Conservation (phyloP, 2,797 vertebrate species). For the Pangasius djambal region DNA sequence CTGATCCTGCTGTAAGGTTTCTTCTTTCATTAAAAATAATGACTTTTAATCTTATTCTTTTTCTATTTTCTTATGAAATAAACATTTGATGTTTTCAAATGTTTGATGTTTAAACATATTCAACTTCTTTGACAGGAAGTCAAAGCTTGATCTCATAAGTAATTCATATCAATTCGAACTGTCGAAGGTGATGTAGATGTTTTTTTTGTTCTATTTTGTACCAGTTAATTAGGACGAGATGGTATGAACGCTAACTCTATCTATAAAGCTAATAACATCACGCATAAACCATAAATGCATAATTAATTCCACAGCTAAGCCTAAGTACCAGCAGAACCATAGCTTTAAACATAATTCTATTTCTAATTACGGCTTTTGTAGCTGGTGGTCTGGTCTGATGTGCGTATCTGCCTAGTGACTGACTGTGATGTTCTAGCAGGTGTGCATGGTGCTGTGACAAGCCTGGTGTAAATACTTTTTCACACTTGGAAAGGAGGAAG, state of each 20-base stretch:
- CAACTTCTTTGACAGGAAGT: background rate
- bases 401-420: background rate
- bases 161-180: too few relatives aligned
- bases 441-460: background rate
- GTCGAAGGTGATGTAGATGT: background rate
- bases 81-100: background rate
- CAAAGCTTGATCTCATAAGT: background rate
- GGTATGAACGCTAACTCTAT: background rate
- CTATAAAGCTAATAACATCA: background rate
- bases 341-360: background rate
- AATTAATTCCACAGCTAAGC: background rate
- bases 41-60: background rate
- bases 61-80: background rate
- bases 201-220: too few relatives aligned
- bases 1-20: background rate
- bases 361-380: background rate
- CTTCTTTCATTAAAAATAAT: background rate
- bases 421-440: background rate
- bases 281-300: background rate
- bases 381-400: background rate
- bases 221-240: background rate
- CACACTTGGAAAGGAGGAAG: conserved; percentile 16
- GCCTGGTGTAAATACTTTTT: conserved; percentile 39
- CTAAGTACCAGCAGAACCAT: background rate
- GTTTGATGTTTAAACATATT: background rate